Evolutionary conservation across 2,113 vertebrate species (phyloP).

Genomic region (Python bivittatus): DNA sequence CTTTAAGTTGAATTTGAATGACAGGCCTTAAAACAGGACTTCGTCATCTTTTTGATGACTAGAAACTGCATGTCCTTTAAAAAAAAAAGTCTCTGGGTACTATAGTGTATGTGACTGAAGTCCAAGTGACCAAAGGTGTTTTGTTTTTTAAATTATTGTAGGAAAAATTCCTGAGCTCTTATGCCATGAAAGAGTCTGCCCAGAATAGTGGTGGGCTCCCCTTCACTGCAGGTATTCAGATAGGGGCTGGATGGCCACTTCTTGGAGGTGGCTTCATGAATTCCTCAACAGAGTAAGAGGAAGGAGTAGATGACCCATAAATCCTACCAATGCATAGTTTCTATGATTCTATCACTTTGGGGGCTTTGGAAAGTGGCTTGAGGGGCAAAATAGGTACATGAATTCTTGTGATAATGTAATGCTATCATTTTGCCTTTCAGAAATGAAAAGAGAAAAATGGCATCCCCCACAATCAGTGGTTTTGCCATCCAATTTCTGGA

Average conservation of each 20-base stretch:
- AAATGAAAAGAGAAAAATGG: neutral
- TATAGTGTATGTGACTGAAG: neutral
- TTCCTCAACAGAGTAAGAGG: neutral
- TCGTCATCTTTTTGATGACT: neutral
- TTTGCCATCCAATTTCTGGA: neutral
- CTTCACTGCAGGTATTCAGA: neutral
- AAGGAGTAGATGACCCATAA: neutral
- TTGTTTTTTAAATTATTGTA: neutral
- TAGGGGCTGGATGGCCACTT: neutral
- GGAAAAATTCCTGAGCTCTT: neutral
- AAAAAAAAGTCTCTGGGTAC: neutral
- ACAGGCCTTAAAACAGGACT: neutral
- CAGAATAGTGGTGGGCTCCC: neutral
- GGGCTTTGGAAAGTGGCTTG: neutral
- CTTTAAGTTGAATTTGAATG: neutral
- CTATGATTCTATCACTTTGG: neutral
- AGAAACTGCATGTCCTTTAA: neutral
- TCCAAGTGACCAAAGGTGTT: neutral
- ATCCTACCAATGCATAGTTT: neutral
- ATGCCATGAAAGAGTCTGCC: neutral
- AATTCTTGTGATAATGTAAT: neutral
- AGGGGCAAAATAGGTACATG: neutral
- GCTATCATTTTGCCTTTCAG: neutral
- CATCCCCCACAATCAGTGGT: neutral
- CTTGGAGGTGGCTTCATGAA: neutral